A percentile compares a stretch with the other conserved stretches of the same genome.
phyloP scores from a whole-genome alignment of 1,140 invertebrate genomes.

The Drosophila bifasciata region DNA sequence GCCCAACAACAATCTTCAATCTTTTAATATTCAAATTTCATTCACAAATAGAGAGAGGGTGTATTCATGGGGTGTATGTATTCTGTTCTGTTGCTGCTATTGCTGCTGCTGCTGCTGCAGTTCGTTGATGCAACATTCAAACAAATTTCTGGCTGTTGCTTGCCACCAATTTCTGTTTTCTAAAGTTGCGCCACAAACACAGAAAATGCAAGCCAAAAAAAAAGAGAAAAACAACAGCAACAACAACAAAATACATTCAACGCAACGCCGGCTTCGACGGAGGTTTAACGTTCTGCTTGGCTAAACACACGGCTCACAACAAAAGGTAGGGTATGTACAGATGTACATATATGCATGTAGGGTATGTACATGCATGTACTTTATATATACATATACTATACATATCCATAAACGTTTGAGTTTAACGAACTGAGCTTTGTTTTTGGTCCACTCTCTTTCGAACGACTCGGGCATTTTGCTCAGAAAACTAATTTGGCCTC shows the following conservation, averaged over 20 bases:
- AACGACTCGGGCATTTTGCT: not conserved
- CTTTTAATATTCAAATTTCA: constrained; percentile 76
- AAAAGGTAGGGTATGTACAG: constrained; percentile 26
- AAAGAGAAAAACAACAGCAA: constrained; percentile 22
- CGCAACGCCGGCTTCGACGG: constrained; percentile 35
- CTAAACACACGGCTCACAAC: constrained; percentile 42
- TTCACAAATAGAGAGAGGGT: constrained; percentile 30
- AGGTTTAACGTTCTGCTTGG: constrained; percentile 69
- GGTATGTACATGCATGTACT: constrained; percentile 41
- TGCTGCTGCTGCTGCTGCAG: not conserved
- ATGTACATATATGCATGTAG: constrained; percentile 44
- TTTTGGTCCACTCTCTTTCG: constrained; percentile 37
- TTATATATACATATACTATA: constrained; percentile 57
- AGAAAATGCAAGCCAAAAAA: constrained; percentile 28
- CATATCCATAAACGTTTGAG: constrained; percentile 67
- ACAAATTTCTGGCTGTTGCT: constrained; percentile 31
- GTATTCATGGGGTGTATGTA: constrained; percentile 2
- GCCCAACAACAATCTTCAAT: constrained; percentile 76
- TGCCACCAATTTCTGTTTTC: constrained; percentile 53
- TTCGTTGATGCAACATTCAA: constrained; percentile 45
- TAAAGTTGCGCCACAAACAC: constrained; percentile 58
- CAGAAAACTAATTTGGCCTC: constrained; percentile 34
- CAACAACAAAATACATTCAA: constrained; percentile 45
- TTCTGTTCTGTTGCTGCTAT: constrained; percentile 19
- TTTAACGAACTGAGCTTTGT: constrained; percentile 75